A percentile compares a stretch with the other conserved stretches of the same genome.
Evolutionary conservation across 2,888 invertebrate species (phyloP).

Genomic region (Xestobium rufovillosum): DNA sequence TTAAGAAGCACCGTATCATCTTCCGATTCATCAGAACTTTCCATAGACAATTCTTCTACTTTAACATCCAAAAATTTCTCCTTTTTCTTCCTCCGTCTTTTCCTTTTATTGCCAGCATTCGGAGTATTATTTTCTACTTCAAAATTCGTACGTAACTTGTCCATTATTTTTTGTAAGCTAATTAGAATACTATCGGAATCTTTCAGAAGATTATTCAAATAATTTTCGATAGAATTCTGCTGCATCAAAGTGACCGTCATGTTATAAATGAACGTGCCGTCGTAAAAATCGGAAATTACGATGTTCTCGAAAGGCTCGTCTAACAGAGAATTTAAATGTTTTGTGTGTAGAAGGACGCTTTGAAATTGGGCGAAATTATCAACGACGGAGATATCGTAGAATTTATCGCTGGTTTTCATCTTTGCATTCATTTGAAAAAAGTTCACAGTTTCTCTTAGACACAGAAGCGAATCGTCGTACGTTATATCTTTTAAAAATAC

Average conservation of each 20-base stretch:
- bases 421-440: conserved; percentile 53
- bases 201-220: conserved; percentile 41
- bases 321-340: conserved; percentile 59
- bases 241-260: conserved; percentile 54
- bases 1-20: no score
- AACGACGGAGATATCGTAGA: conserved; percentile 50
- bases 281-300: conserved; percentile 56
- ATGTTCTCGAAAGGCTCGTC: conserved; percentile 51
- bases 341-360: conserved; percentile 51
- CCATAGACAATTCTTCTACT: no score
- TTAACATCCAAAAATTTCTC: no score
- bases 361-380: conserved; percentile 63
- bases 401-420: conserved; percentile 47
- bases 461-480: conserved; percentile 51
- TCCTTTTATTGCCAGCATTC: conserved; percentile 15
- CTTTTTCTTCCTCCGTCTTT: conserved; percentile 25
- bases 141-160: conserved; percentile 22
- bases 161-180: conserved; percentile 29
- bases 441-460: conserved; percentile 50
- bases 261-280: conserved; percentile 73
- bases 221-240: conserved; percentile 48
- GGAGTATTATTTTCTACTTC: conserved; percentile 11
- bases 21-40: no score
- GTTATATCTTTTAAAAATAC: conserved; percentile 44
- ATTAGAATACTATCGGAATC: conserved; percentile 35